Evolutionary conservation across 2,888 invertebrate species (phyloP).

Genomic region (Cloeon dipterum): DNA sequence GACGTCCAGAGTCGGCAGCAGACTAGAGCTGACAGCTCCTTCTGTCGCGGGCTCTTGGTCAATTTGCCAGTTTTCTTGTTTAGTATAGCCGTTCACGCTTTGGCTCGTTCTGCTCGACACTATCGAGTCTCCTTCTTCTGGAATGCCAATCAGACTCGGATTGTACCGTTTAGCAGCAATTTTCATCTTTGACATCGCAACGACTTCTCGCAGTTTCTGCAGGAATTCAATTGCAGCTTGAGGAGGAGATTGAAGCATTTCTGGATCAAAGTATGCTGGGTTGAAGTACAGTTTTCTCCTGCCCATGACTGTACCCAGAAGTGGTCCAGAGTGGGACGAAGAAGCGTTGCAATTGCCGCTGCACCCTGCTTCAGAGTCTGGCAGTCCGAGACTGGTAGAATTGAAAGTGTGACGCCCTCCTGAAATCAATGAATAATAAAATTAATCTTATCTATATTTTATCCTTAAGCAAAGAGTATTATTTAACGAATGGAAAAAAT

Average conservation of each 20-base stretch:
- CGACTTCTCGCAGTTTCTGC: conserved; percentile 72
- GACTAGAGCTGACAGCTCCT: not conserved
- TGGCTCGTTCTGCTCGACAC: not conserved
- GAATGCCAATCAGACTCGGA: conserved; percentile 55
- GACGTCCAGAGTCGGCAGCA: conserved; percentile 10
- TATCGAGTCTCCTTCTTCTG: conserved; percentile 42
- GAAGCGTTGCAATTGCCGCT: not conserved
- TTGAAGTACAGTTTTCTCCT: conserved; percentile 68
- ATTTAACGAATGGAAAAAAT: too few relatives aligned
- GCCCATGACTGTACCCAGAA: conserved; percentile 14
- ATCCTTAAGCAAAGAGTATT: not conserved
- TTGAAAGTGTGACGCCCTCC: not conserved
- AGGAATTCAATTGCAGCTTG: conserved; percentile 77
- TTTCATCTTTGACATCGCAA: conserved; percentile 70
- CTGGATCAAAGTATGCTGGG: conserved; percentile 77
- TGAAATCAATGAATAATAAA: not conserved
- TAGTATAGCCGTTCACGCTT: not conserved
- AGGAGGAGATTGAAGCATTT: conserved; percentile 68
- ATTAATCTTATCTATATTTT: not conserved
- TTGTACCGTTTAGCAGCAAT: conserved; percentile 60
- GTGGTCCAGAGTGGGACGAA: not conserved
- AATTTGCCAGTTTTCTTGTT: not conserved
- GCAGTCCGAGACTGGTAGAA: not conserved
- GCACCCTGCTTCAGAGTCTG: not conserved
- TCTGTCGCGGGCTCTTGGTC: not conserved